These are phyloP conservation scores for Pseudois nayaur DNA, from an alignment of 2,113 vertebrate species.

Conservation along the genomic window DNA sequence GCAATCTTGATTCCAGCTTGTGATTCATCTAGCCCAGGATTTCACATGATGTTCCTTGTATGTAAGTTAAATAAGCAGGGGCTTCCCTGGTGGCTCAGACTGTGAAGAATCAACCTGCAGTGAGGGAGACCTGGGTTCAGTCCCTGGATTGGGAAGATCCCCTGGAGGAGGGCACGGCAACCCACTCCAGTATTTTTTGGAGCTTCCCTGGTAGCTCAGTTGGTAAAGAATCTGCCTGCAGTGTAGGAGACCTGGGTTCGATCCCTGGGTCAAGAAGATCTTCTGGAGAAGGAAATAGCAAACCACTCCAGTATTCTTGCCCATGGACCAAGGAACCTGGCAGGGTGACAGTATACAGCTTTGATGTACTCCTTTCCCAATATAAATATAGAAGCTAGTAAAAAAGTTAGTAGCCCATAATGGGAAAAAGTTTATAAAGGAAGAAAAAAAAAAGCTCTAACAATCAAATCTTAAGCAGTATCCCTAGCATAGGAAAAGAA, in stretches of 20 bases:
- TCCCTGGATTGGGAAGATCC: not conserved
- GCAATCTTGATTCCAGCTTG: not conserved
- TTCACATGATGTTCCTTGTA: not conserved
- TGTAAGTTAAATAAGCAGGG: not conserved
- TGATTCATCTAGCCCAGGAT: not conserved
- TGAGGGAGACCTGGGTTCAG: not conserved
- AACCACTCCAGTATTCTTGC: not conserved
- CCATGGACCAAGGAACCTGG: not conserved
- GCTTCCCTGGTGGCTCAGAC: not conserved
- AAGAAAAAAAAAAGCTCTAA: not conserved
- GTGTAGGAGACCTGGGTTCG: not conserved
- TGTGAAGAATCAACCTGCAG: not conserved
- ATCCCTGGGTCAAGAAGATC: not conserved
- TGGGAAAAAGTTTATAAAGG: not conserved
- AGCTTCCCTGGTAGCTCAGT: not conserved
- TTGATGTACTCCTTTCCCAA: not conserved
- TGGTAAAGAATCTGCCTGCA: not conserved
- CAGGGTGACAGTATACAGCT: not conserved
- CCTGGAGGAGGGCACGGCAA: not conserved
- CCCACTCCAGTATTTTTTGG: not conserved
- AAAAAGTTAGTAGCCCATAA: not conserved
- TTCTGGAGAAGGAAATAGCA: not conserved
- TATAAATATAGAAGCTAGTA: not conserved
- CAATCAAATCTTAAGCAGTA: not conserved
- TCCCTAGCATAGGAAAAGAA: not conserved